Conservation (phyloP, 2,888 invertebrate species). For the Galeruca laticollis region DNA sequence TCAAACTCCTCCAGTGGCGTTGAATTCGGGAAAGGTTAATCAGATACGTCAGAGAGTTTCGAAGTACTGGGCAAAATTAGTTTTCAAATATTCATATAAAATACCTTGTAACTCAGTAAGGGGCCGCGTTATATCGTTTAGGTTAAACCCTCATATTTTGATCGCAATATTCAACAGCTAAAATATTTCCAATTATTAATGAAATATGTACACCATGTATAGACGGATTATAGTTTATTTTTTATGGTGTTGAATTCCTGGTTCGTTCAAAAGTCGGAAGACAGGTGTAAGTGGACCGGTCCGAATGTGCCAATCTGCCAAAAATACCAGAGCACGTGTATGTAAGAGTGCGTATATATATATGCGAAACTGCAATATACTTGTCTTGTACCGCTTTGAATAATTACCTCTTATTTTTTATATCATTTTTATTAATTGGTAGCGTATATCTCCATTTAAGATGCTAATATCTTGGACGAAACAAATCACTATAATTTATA, state of each 20-base stretch:
- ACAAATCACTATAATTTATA: constrained; percentile 7
- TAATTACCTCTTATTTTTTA: constrained; percentile 28
- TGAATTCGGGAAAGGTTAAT: no score
- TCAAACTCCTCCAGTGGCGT: no score
- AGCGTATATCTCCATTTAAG: constrained; percentile 14
- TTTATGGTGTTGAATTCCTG: constrained; percentile 23
- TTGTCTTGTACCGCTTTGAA: constrained; percentile 31
- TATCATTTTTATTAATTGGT: constrained; percentile 22
- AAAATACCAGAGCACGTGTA: constrained; percentile 37
- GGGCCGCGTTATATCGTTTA: no score
- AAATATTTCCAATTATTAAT: no score
- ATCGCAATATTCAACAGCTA: no score
- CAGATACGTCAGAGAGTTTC: no score
- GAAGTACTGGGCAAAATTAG: no score
- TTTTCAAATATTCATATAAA: no score
- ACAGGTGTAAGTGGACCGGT: constrained; percentile 37
- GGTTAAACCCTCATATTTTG: no score
- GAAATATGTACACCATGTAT: background rate
- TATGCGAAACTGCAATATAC: constrained; percentile 17
- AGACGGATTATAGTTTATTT: constrained; percentile 11
- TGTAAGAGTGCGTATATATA: constrained; percentile 24
- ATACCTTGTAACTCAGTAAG: no score
- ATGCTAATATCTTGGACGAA: background rate
- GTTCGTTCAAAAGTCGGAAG: constrained; percentile 33
- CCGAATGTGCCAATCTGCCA: constrained; percentile 38